A percentile compares a stretch with the other conserved stretches of the same genome.
phyloP scores from a whole-genome alignment of 2,113 vertebrate genomes.

The Cochlearius cochlearius region DNA sequence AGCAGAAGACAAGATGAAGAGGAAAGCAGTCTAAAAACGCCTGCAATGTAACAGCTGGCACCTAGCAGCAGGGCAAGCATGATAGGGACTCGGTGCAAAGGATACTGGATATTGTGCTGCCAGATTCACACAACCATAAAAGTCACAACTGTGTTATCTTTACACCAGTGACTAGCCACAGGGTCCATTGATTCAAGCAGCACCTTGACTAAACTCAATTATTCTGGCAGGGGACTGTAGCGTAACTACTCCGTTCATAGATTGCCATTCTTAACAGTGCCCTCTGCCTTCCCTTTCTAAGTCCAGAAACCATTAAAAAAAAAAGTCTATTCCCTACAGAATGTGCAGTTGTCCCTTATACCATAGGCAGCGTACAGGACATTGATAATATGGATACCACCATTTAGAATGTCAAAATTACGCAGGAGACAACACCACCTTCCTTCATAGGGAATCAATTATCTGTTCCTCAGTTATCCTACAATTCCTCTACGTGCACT shows the following conservation, averaged over 20 bases:
- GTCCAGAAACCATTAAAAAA: neutral
- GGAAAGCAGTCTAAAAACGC: neutral
- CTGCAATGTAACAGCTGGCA: neutral
- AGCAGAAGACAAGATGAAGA: neutral
- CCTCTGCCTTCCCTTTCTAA: neutral
- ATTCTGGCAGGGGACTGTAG: neutral
- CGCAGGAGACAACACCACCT: neutral
- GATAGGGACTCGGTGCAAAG: neutral
- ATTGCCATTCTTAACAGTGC: neutral
- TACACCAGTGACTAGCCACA: neutral
- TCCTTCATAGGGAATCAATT: neutral
- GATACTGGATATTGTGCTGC: neutral
- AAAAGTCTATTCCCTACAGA: neutral
- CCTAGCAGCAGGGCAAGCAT: neutral
- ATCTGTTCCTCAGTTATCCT: neutral
- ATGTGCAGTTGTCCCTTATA: neutral
- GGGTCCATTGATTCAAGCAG: neutral
- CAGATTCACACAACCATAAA: neutral
- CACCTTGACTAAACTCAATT: neutral
- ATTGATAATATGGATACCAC: neutral
- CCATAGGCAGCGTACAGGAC: neutral
- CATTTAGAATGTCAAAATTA: neutral
- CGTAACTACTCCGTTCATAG: neutral
- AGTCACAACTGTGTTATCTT: neutral
- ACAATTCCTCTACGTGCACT: neutral